Evolutionary conservation across 2,888 invertebrate genomes (phyloP).

Genomic region (Biston stratarius): DNA sequence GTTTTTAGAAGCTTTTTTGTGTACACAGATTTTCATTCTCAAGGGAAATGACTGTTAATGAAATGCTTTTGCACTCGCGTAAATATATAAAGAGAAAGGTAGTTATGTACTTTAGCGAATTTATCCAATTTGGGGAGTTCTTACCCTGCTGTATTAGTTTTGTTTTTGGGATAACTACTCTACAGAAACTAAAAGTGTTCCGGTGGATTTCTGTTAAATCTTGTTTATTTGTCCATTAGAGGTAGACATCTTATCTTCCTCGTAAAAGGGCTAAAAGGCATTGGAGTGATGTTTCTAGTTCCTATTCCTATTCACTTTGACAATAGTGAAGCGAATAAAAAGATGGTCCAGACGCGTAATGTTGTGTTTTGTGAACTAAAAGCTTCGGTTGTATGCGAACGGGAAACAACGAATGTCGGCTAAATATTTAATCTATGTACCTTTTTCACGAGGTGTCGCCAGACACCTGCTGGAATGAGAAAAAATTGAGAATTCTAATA

Average conservation of each 20-base stretch:
- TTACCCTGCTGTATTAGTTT: slow-evolving; percentile 18
- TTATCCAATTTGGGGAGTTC: slow-evolving; percentile 24
- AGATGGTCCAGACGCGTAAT: slow-evolving; percentile 21
- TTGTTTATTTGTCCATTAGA: slow-evolving; percentile 39
- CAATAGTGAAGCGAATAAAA: slow-evolving; percentile 40
- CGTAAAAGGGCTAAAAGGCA: slow-evolving; percentile 41
- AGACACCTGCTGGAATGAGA: slow-evolving; percentile 27
- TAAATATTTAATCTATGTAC: slow-evolving; percentile 55
- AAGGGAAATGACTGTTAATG: slow-evolving; percentile 51
- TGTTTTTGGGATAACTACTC: slow-evolving; percentile 4
- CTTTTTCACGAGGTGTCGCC: slow-evolving; percentile 34
- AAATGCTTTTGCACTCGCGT: slow-evolving; percentile 36
- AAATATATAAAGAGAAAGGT: slow-evolving; percentile 29
- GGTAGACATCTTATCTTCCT: slow-evolving; percentile 39
- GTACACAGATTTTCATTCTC: slow-evolving; percentile 33
- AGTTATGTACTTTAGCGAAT: slow-evolving; percentile 17
- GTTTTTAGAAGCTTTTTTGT: slow-evolving; percentile 20
- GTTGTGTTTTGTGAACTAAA: slow-evolving; percentile 33
- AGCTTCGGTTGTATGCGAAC: slow-evolving; percentile 46
- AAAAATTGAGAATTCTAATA: slow-evolving; percentile 33
- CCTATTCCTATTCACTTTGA: slow-evolving; percentile 32
- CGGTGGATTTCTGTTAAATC: slow-evolving; percentile 21
- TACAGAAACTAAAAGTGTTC: slow-evolving; percentile 23
- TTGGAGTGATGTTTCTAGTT: slow-evolving; percentile 39
- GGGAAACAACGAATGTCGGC: slow-evolving; percentile 48